These are phyloP conservation scores for Serrognathus titanus DNA, from an alignment of 2,888 invertebrate species.

Conservation along the genomic window DNA sequence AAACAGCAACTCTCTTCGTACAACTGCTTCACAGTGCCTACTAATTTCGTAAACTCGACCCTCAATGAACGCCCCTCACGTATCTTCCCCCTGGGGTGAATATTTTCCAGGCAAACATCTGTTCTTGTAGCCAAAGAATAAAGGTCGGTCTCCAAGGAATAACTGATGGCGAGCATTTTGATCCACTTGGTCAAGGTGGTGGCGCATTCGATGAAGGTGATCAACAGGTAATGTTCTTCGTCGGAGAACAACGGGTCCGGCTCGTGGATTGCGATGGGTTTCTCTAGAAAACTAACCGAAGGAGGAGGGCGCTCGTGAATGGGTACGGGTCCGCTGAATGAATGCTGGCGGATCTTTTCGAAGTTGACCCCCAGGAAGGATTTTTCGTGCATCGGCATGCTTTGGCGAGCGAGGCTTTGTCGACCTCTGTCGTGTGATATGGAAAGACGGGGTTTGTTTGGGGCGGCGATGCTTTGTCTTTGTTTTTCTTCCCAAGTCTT, in stretches of 20 bases:
- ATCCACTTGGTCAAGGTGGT: slow-evolving; percentile 86
- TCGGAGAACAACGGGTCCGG: slow-evolving; percentile 52
- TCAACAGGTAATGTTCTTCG: slow-evolving; percentile 68
- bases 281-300: slow-evolving; percentile 42
- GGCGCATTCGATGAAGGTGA: slow-evolving; percentile 79
- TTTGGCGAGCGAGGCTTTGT: slow-evolving; percentile 45
- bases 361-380: slow-evolving; percentile 46
- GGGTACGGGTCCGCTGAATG: slow-evolving; percentile 46
- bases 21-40: slow-evolving; percentile 61
- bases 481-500: slow-evolving; percentile 86
- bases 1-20: slow-evolving; percentile 72
- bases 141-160: slow-evolving; percentile 70
- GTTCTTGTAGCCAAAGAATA: slow-evolving; percentile 72
- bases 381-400: slow-evolving; percentile 46
- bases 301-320: slow-evolving; percentile 32
- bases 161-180: slow-evolving; percentile 61
- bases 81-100: slow-evolving; percentile 79
- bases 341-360: slow-evolving; percentile 48
- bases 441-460: slow-evolving; percentile 48
- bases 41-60: slow-evolving; percentile 72
- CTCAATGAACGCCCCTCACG: slow-evolving; percentile 51
- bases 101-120: slow-evolving; percentile 64
- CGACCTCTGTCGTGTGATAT: slow-evolving; percentile 45
- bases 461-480: slow-evolving; percentile 56
- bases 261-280: slow-evolving; percentile 26